phyloP scores from a whole-genome alignment of 2,888 invertebrate species.

The Leptopilina myrica region DNA sequence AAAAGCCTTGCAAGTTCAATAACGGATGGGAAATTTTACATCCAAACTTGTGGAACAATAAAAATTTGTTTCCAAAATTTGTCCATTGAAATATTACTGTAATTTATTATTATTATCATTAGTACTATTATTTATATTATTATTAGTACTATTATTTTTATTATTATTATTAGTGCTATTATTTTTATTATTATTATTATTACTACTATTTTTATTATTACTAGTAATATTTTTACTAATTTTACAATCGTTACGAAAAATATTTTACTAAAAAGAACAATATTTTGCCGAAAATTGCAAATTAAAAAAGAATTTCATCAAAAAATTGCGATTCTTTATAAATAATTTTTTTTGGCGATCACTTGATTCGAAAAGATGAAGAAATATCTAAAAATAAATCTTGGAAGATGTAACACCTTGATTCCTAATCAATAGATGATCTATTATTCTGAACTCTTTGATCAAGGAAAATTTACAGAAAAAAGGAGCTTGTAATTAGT shows the following conservation, averaged over 20 bases:
- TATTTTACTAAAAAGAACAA: too few relatives aligned
- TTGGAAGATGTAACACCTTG: background rate
- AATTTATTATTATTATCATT: too few relatives aligned
- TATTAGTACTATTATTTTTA: too few relatives aligned
- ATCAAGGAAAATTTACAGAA: too few relatives aligned
- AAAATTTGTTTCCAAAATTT: background rate
- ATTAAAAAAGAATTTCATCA: background rate
- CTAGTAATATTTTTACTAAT: too few relatives aligned
- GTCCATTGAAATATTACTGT: background rate
- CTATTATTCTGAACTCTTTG: background rate
- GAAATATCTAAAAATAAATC: constrained; percentile 5
- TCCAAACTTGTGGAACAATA: background rate
- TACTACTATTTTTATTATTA: too few relatives aligned
- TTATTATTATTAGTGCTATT: too few relatives aligned
- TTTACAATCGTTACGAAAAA: too few relatives aligned
- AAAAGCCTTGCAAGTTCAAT: background rate
- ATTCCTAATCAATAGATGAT: background rate
- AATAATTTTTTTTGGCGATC: constrained; percentile 9
- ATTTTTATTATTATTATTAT: too few relatives aligned
- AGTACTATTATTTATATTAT: too few relatives aligned
- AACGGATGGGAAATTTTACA: background rate
- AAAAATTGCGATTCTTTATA: background rate
- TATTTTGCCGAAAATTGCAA: too few relatives aligned
- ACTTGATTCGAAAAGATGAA: background rate
- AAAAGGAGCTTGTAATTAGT: background rate